Evolutionary conservation across 1,140 invertebrate species (phyloP).

Genomic region (Drosophila quadrilineata): DNA sequence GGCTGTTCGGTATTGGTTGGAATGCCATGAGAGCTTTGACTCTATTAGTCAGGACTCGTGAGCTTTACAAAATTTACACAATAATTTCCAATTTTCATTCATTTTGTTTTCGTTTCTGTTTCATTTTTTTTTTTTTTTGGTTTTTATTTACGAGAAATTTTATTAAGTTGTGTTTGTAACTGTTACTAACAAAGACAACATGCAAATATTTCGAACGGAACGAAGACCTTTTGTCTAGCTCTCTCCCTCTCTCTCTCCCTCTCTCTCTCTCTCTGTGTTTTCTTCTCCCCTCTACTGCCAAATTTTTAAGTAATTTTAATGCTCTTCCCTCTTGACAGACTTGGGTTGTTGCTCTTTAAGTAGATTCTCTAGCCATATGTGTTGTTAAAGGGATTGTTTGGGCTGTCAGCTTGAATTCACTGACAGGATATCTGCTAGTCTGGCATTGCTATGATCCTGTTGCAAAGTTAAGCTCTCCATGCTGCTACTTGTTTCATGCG

Average conservation of each 20-base stretch:
- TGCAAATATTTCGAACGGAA: constrained; percentile 23
- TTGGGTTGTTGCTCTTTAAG: no score
- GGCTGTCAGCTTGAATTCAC: no score
- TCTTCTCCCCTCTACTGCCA: no score
- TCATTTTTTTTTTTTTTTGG: background rate
- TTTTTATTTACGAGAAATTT: no score
- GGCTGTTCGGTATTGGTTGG: background rate
- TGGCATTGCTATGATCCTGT: no score
- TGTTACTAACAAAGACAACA: constrained; percentile 1
- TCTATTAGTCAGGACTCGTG: constrained; percentile 11
- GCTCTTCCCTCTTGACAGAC: no score
- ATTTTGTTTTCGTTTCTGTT: background rate
- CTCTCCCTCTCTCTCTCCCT: no score
- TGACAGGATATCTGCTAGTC: background rate
- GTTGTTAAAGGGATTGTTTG: no score
- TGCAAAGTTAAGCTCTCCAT: background rate
- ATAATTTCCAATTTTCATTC: background rate
- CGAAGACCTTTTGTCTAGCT: constrained; percentile 2
- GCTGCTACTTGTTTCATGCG: constrained; percentile 23
- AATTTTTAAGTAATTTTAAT: no score
- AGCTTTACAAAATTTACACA: constrained; percentile 8
- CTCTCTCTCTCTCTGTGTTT: background rate
- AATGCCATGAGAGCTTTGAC: background rate
- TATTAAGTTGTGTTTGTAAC: constrained; percentile 15
- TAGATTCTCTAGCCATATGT: no score